Evolutionary conservation across 37 sponge, comb jelly and placozoan species (phyloP).

Genomic region (Diacarnus erythraeanus): DNA sequence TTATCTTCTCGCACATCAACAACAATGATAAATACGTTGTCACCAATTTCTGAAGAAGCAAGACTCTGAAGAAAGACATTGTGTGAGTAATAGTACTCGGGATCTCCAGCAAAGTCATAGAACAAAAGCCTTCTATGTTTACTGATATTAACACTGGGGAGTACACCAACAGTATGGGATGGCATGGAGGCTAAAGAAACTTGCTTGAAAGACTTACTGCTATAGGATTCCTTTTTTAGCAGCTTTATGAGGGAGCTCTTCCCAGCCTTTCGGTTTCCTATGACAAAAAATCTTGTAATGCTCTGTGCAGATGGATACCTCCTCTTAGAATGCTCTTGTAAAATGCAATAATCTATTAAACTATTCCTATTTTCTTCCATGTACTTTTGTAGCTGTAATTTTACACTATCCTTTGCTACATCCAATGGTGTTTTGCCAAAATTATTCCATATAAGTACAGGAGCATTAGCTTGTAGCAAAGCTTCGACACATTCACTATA

Average conservation of each 20-base stretch:
- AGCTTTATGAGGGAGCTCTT: constrained; percentile 60
- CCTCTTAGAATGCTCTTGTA: neutral
- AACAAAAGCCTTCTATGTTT: constrained; percentile 23
- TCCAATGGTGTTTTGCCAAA: constrained; percentile 15
- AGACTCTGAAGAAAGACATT: constrained; percentile 23
- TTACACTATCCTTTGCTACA: neutral
- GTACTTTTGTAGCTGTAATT: neutral
- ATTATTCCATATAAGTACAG: constrained; percentile 10
- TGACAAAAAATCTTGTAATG: constrained; percentile 6
- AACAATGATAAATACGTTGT: constrained; percentile 29
- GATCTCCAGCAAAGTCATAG: constrained; percentile 61
- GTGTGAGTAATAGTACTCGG: constrained; percentile 40
- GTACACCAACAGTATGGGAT: constrained; percentile 48
- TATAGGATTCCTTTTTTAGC: constrained; percentile 16
- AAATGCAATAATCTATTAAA: neutral
- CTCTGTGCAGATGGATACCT: neutral
- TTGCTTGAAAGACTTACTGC: neutral
- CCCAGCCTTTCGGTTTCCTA: constrained; percentile 48
- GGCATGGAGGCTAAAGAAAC: constrained; percentile 12
- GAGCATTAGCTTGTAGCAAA: constrained; percentile 5
- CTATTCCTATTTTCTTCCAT: neutral
- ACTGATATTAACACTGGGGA: constrained; percentile 13
- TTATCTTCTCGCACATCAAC: constrained; percentile 33
- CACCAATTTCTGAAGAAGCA: neutral
- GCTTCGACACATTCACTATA: neutral